phyloP scores from a whole-genome alignment of 1,140 invertebrate species.

The Anastrepha obliqua region DNA sequence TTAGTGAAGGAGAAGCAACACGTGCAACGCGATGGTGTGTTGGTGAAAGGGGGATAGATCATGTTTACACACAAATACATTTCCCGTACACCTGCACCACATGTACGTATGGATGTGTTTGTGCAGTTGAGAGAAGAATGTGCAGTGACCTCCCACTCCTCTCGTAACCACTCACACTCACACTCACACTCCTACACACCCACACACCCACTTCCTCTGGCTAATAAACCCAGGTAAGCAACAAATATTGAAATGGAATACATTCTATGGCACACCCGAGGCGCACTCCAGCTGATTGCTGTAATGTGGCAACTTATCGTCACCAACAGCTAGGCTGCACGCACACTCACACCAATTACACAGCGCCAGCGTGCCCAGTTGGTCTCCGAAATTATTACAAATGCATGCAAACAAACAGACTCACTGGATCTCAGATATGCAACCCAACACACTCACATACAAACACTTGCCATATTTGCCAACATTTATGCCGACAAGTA shows the following conservation, averaged over 20 bases:
- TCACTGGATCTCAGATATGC: not conserved
- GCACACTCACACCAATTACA: not conserved
- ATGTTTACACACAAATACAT: not conserved
- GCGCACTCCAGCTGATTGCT: conserved; percentile 42
- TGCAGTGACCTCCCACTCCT: too few relatives aligned
- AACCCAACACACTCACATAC: not conserved
- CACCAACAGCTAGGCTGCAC: not conserved
- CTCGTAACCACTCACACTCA: too few relatives aligned
- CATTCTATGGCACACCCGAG: conserved; percentile 11
- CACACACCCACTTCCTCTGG: not conserved
- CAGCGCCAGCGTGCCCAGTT: not conserved
- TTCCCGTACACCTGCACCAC: not conserved
- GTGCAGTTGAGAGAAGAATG: not conserved
- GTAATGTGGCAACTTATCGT: conserved; percentile 40
- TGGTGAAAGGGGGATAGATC: not conserved
- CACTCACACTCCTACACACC: not conserved
- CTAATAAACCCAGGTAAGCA: not conserved
- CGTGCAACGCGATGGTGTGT: not conserved
- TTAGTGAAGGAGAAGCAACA: conserved; percentile 27
- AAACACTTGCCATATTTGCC: not conserved
- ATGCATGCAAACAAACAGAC: not conserved
- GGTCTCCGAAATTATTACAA: not conserved
- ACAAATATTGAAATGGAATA: not conserved
- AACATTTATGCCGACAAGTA: not conserved
- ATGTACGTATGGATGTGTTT: not conserved